phyloP scores from a whole-genome alignment of 2,888 invertebrate species.

The Cheilosia scutellata region DNA sequence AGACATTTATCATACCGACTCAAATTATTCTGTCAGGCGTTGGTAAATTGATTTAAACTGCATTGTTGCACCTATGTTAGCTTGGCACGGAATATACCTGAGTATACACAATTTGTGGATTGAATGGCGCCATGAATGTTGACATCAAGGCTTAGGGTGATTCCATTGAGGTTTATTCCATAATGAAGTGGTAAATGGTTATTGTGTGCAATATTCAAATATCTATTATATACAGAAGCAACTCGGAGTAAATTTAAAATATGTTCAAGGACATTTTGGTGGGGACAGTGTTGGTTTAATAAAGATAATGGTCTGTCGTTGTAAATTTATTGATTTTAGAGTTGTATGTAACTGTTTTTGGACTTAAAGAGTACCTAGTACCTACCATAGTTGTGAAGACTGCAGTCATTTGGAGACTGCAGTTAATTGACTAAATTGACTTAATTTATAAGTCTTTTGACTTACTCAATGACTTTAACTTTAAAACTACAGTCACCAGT shows the following conservation, averaged over 20 bases:
- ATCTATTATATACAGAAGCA: not conserved
- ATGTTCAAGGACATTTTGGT: not conserved
- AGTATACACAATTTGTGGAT: constrained; percentile 4
- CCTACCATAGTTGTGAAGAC: too few species aligned
- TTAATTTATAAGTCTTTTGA: too few species aligned
- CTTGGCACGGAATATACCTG: constrained; percentile 22
- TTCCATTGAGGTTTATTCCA: not conserved
- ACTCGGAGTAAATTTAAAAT: not conserved
- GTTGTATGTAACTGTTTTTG: too few species aligned
- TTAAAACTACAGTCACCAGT: too few species aligned
- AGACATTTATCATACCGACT: constrained; percentile 13
- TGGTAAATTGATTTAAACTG: constrained; percentile 33
- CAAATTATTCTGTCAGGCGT: constrained; percentile 34
- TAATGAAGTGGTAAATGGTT: constrained; percentile 26
- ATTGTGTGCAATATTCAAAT: constrained; percentile 8
- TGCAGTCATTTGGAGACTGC: too few species aligned
- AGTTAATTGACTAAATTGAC: too few species aligned
- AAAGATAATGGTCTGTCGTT: not conserved
- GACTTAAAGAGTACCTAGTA: too few species aligned
- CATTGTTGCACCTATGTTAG: constrained; percentile 27
- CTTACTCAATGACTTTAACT: too few species aligned
- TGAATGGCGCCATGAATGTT: constrained; percentile 23
- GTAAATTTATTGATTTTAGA: not conserved
- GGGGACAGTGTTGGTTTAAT: not conserved
- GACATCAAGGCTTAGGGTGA: constrained; percentile 10